Base-by-base conservation (phyloP, 2,113 vertebrate genomes). In the Chitala chitala region DNA sequence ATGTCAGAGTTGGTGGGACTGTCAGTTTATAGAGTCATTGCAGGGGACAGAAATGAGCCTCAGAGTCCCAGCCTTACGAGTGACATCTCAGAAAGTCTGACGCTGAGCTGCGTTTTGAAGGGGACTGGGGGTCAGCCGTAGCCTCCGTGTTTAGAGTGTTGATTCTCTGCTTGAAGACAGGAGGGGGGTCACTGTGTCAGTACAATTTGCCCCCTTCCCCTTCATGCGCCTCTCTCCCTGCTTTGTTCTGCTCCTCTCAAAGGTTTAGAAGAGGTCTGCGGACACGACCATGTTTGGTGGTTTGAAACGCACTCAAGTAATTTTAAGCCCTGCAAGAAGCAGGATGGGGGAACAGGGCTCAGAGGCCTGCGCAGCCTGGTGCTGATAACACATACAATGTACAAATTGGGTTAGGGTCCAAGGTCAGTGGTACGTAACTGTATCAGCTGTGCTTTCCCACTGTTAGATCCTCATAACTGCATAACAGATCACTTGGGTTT, bases 131-230 rank as follows among this genome's bases (percentile, higher is more conserved):
- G 70, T 74, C 69, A 54, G 24, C 63, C n/a, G 8, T 44, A 22
- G 22, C 54, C 50, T 40, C 36, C 3, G 36, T 51, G 48, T 75
- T 63, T 53, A 20, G 22, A 64, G 42, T 79, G 75, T 72, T 77
- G 71, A 59, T 24, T 54, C 68, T 53, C 10, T 3, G n/a, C 29
- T 15, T 0, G 24, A 53, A 17, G 17, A 9, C 5, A 24, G 55
- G 53, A 4, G 10, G 68, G 56, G 33, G 46, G 72, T 31, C n/a
- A 51, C 9, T 70, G 63, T 58, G 59, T 80, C 66, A 78, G 59
- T 50, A 54, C 58, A 64, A 79, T 71, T 76, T 74, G 70, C 69
- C 74, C 58, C 20, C 42, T 66, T 73, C 53, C 50, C 68, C 51
- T 40, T 74, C 51, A 61, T 76, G 69, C n/a, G n/a, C n/a, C 76